Conservation (phyloP, 2,888 invertebrate species). For the Unio pictorum region DNA sequence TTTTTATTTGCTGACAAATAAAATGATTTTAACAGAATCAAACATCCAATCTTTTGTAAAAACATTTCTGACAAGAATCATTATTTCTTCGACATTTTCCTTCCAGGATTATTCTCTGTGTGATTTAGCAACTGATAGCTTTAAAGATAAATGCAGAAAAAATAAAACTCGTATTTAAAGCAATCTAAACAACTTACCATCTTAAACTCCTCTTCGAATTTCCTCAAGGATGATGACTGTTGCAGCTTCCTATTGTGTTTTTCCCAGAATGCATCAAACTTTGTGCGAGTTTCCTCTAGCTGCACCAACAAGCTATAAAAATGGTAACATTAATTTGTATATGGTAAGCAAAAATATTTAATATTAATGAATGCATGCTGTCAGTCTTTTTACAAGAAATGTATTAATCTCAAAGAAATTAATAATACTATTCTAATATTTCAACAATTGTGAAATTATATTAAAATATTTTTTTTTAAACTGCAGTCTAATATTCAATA, state of each 20-base stretch:
- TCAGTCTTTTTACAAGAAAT: not conserved
- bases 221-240: conserved; percentile 90
- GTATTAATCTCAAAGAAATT: too few species aligned
- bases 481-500: too few species aligned
- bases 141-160: too few species aligned
- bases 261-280: conserved; percentile 95
- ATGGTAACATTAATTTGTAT: conserved; percentile 8
- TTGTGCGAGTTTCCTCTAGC: conserved; percentile 93
- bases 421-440: too few species aligned
- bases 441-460: too few species aligned
- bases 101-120: not conserved
- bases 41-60: too few species aligned
- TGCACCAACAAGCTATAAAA: conserved; percentile 85
- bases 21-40: too few species aligned
- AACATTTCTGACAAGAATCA: not conserved
- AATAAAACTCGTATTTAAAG: too few species aligned
- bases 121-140: not conserved
- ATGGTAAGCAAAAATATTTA: too few species aligned
- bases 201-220: conserved; percentile 95
- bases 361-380: too few species aligned
- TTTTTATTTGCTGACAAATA: too few species aligned
- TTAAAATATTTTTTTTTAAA: too few species aligned
- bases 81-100: not conserved
- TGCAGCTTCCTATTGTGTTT: conserved; percentile 88
- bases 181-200: conserved; percentile 75